Evolutionary conservation across 1,140 invertebrate genomes (phyloP).

Genomic region (Nylanderia fulva): DNA sequence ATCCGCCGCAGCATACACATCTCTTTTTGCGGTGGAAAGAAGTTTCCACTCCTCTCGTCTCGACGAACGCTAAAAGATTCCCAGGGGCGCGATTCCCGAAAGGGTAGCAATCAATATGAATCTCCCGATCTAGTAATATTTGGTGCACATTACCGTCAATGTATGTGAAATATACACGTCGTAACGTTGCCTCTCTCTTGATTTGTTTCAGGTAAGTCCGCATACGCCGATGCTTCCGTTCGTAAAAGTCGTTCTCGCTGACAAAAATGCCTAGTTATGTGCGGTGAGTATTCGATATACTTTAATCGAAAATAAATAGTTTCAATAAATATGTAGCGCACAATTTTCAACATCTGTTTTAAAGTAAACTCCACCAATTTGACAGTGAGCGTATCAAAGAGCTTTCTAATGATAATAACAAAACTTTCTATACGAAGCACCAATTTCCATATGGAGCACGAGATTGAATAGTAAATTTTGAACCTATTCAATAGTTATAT

Average conservation of each 20-base stretch:
- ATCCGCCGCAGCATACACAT: constrained; percentile 38
- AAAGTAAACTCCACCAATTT: no score
- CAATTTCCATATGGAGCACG: not conserved
- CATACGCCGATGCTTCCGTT: not conserved
- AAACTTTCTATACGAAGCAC: not conserved
- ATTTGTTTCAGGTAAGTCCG: constrained; percentile 69
- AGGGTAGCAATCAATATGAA: constrained; percentile 33
- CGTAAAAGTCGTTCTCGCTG: not conserved
- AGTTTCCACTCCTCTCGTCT: constrained; percentile 39
- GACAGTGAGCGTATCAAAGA: not conserved
- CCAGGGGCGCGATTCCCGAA: constrained; percentile 3
- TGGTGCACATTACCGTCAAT: not conserved
- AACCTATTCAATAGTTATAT: not conserved
- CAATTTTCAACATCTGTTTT: not conserved
- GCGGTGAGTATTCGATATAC: constrained; percentile 48
- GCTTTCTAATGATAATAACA: constrained; percentile 23
- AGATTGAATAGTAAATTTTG: constrained; percentile 6
- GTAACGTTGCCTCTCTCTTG: constrained; percentile 12
- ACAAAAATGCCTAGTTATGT: not conserved
- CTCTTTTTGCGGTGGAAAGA: constrained; percentile 28
- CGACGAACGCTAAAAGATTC: constrained; percentile 49
- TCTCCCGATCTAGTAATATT: not conserved
- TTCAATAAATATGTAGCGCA: not conserved
- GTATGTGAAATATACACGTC: not conserved
- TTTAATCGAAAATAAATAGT: not conserved